A percentile compares a stretch with the other conserved stretches of the same genome.
phyloP scores from a whole-genome alignment of 2,113 vertebrate genomes.

The Electrona antarctica region DNA sequence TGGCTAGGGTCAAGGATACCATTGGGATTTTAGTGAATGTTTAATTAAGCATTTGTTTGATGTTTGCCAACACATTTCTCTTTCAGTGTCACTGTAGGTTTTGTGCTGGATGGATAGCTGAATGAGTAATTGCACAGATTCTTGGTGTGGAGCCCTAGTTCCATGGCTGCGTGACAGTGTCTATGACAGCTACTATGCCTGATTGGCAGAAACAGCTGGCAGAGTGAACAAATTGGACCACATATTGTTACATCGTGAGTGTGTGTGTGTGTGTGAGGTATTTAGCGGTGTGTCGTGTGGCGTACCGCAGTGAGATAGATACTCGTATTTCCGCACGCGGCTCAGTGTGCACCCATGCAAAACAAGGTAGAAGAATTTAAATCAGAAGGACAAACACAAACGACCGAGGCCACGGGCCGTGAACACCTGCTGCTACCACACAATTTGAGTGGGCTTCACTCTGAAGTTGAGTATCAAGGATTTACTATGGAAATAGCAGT shows the following conservation, averaged over 20 bases:
- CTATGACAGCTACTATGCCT: constrained; percentile 31
- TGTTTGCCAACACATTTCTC: background rate
- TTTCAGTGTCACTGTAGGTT: constrained; percentile 24
- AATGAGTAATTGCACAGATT: constrained; percentile 40
- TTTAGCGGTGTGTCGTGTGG: constrained; percentile 6
- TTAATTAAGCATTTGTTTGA: constrained; percentile 31
- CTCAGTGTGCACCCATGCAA: constrained; percentile 58
- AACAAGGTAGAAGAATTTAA: constrained; percentile 64
- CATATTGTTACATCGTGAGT: constrained; percentile 21
- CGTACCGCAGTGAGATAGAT: constrained; percentile 36
- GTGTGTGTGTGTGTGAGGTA: constrained; percentile 19
- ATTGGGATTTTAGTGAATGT: constrained; percentile 42
- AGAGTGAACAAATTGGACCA: constrained; percentile 51
- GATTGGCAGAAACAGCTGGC: constrained; percentile 61
- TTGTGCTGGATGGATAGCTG: constrained; percentile 14
- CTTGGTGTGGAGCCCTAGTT: constrained; percentile 32
- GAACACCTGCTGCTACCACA: constrained; percentile 67
- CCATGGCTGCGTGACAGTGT: constrained; percentile 26
- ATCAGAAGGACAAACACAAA: constrained; percentile 58
- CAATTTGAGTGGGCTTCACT: constrained; percentile 41
- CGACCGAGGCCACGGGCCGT: constrained; percentile 44
- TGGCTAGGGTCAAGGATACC: constrained; percentile 43
- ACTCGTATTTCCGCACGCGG: constrained; percentile 32
- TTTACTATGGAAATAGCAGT: constrained; percentile 49
- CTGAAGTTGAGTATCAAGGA: constrained; percentile 38